Evolutionary conservation across 2,113 vertebrate genomes (phyloP).

Genomic region (Micromys minutus): DNA sequence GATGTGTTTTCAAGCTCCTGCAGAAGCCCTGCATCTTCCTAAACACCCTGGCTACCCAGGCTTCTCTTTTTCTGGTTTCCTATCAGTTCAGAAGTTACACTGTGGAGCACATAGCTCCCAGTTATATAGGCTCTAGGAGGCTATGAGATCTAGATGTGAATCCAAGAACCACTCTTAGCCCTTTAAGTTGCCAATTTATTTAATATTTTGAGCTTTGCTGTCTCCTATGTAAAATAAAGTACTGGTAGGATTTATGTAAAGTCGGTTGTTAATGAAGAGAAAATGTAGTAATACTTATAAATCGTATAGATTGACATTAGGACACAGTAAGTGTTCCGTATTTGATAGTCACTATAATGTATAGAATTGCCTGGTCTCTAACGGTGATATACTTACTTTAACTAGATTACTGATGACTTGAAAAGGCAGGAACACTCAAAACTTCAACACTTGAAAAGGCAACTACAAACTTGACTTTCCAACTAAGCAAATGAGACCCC

Average conservation of each 20-base stretch:
- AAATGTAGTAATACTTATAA: not conserved
- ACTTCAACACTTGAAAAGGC: too few species aligned
- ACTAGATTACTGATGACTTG: not conserved
- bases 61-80: not conserved
- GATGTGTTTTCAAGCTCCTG: not conserved
- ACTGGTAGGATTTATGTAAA: not conserved
- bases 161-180: not conserved
- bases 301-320: not conserved
- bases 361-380: not conserved
- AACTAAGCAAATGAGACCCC: not conserved
- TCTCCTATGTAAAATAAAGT: not conserved
- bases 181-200: not conserved
- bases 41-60: not conserved
- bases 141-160: not conserved
- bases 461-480: not conserved
- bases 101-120: not conserved
- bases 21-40: not conserved
- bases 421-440: not conserved
- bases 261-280: not conserved
- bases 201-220: not conserved
- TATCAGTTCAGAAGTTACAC: not conserved
- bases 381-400: not conserved
- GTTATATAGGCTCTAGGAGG: not conserved
- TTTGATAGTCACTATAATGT: not conserved
- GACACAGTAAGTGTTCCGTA: not conserved